Evolutionary conservation across 2,888 invertebrate genomes (phyloP), one percentile per base, ranked within the genome.

Genomic region (Synergus itoensis): DNA sequence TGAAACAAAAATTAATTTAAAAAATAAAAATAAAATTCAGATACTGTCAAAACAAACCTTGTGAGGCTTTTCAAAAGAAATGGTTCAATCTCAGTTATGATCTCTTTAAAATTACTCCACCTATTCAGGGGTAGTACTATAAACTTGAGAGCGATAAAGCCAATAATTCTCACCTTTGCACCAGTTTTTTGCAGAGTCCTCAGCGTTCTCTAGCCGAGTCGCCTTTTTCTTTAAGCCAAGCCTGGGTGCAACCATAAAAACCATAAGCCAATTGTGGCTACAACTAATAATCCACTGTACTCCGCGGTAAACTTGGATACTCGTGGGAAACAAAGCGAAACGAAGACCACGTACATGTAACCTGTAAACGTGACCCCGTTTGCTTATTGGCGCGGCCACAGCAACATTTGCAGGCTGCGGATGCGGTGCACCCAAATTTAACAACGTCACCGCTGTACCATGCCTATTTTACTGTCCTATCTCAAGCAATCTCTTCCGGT

Each of bases 361-460:
- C 77, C 79, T 77, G 64, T 78, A 28, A 28, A 77, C 65, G 73
- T 77, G 82, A 83, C 82, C 82, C 81, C 81, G 79, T 81, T 81
- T 63, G 77, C 73, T 62, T 73, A 77, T 65, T 65, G 79, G 62
- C 76, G 18, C 43, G 28, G 76, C 76, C 76, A 63, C 62, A 63
- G 60, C 62, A 62, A 76, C 60, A 41, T 41, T 43, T 18, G 21
- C 57, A 60, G 18, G 57, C 62, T 62, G 65, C 57, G 18, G 28
- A 48, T 53, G 67, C 28, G 53, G 57, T 67, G 8, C 64, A 65
- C 60, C 21, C 40, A 60, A 57, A 73, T 57, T 78, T 75, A 78
- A 81, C 77, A 69, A 76, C 77, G 60, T 76, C 76, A 79, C 73
- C 73, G 45, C 76, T 64, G 40, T 28, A 21, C 43, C 76, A 67